Base-by-base conservation (phyloP, 2,888 invertebrate genomes). In the Isotomurus palustris region DNA sequence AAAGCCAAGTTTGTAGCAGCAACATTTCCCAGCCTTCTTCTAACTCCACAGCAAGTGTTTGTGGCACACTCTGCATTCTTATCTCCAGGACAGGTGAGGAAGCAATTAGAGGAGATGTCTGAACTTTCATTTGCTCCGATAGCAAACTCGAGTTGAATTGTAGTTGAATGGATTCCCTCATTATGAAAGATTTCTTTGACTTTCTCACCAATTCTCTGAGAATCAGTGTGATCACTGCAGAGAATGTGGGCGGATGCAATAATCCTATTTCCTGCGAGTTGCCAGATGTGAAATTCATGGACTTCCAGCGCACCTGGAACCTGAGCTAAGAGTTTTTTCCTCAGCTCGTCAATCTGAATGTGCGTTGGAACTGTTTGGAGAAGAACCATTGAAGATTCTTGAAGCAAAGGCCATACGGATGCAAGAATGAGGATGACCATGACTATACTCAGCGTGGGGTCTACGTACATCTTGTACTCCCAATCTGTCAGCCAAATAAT, bases 221-320 rank as follows among this genome's bases (percentile, higher is more conserved):
- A 96, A 74, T 95, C 95, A 0, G 88, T 87, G 53, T 94, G 78
- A 77, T 93, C 94, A 71, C 89, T 84, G 79, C 94, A 72, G 85
- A 89, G 85, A 73, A 96, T 92, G 74, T 96, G 96, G 2, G 94
- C 95, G n/a, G 95, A 94, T 51, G 95, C 95, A 69, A 96, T 94
- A 68, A 96, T 94, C 66, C 93, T 83, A 76, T 94, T 92, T 0
- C 95, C 95, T 35, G 95, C 92, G 71, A 96, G 78, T 78, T 95
- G 95, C 96, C 96, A 96, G 5, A 96, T 91, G 75, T 96, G 95
- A 74, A 96, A 93, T 77, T 96, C 96, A 74, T 96, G 96, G 1
- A 96, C 91, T 0, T 92, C 95, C 51, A 93, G 75, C 24, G 96
- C 91, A 0, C 95, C 96, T 72, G 93, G 91, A 28, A 96, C 88